Evolutionary conservation across 2,797 vertebrate genomes (phyloP).

Genomic region (Tangara arthus): DNA sequence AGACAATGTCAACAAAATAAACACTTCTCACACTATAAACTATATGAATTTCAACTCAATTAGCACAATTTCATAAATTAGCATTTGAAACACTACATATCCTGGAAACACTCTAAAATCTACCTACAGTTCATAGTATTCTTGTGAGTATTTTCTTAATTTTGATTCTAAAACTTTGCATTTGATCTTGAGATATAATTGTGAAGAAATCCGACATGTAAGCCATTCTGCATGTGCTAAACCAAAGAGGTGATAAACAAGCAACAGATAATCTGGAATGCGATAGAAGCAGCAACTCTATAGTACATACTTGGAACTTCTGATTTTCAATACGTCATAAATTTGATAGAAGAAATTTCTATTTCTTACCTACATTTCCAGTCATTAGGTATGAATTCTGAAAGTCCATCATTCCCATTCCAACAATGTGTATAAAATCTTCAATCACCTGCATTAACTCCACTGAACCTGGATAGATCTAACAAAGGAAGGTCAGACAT

Average conservation of each 20-base stretch:
- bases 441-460: slow-evolving; percentile 99
- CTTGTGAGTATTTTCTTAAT: not conserved
- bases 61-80: not conserved
- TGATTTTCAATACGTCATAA: slow-evolving; percentile 56
- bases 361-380: slow-evolving; percentile 96
- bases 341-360: slow-evolving; percentile 59
- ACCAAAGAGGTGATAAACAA: not conserved
- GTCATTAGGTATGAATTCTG: slow-evolving; percentile 99
- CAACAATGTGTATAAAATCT: slow-evolving; percentile 99
- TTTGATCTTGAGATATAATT: not conserved
- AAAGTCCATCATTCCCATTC: slow-evolving; percentile 99
- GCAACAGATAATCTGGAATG: not conserved
- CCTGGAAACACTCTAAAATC: not conserved
- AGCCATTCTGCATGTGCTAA: not conserved
- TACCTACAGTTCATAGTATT: not conserved
- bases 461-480: slow-evolving; percentile 97
- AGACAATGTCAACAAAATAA: not conserved
- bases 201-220: not conserved
- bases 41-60: not conserved
- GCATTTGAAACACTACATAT: not conserved
- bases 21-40: not conserved
- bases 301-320: slow-evolving; percentile 62
- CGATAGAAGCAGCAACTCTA: not conserved
- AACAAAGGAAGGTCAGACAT: slow-evolving; percentile 56
- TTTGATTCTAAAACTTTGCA: not conserved